Evolutionary conservation across 2,888 invertebrate genomes (phyloP), one percentile per base, ranked within the genome.

Genomic region (Reticulitermes lucifugus): DNA sequence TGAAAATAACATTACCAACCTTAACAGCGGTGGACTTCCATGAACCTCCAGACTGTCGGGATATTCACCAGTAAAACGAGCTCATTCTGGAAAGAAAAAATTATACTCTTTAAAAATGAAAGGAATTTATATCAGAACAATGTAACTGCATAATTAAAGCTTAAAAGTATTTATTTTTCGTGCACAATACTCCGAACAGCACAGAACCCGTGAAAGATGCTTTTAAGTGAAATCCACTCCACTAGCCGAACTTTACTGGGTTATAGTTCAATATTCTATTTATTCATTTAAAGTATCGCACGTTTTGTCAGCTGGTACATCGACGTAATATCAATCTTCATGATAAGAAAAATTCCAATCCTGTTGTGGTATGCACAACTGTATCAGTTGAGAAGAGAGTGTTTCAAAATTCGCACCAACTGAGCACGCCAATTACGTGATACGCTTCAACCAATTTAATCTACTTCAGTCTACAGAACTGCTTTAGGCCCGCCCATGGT

Each of bases 51-150:
- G 18, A 55, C 55, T 55, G 55, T 18, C 2, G 14, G 55, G 18
- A 55, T 18, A 55, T 65, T 65, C 65, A 65, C 65, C 65, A 65
- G n/a, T 25, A 65, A 6, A n/a, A 65, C n/a, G 41, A 14, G 18
- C 41, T 41, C 73, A 73, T 73, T 73, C 73, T 73, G 73, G 41
- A 73, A 73, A 73, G 73, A 41, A 73, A 73, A 41, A 29, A 73
- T 2, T 41, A 18, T 41, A 73, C 21, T 73, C 22, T 41, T 9
- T 73, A 21, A 41, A 9, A 73, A 3, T 41, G 41, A 73, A 73
- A 70, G 5, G 41, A 73, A 73, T 41, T 14, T 35, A 73, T 35
- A 14, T 35, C 22, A 29, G 1, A 12, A 65, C 65, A 65, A 7
- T 65, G 25, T 6, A 65, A 65, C 25, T 65, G n/a, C 25, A 55